Conservation (phyloP, 92 coral and sea anemone genomes). For the Zoanthus sansibaricus region DNA sequence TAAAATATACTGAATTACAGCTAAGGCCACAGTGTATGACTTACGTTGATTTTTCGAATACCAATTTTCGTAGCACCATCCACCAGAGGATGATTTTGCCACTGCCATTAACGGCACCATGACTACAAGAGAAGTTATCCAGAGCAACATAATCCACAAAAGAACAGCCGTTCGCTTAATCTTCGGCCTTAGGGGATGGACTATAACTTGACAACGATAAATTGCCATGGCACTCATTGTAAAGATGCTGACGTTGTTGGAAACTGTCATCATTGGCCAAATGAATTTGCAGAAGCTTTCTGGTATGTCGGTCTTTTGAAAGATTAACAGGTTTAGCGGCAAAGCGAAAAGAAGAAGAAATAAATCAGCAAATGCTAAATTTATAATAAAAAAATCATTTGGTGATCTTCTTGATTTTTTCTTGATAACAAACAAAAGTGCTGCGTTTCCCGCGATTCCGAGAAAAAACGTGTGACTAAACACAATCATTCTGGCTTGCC, state of each 20-base stretch:
- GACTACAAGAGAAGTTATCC: conserved; percentile 42
- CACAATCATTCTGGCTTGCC: conserved; percentile 52
- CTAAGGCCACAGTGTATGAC: conserved; percentile 64
- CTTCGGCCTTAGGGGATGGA: conserved; percentile 64
- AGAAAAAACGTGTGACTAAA: conserved; percentile 55
- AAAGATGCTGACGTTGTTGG: conserved; percentile 72
- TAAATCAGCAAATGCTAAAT: conserved; percentile 68
- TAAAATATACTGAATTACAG: conserved; percentile 70
- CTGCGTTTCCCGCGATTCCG: conserved; percentile 65
- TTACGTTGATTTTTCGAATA: conserved; percentile 40
- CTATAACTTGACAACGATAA: conserved; percentile 71
- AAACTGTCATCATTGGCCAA: conserved; percentile 77
- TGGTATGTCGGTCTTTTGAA: conserved; percentile 57
- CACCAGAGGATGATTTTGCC: conserved; percentile 56
- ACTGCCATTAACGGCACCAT: conserved; percentile 65
- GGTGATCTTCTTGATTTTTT: conserved; percentile 57
- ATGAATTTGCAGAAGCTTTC: conserved; percentile 59
- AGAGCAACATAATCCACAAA: conserved; percentile 50
- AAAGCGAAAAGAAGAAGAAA: conserved; percentile 58
- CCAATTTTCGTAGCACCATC: conserved; percentile 77
- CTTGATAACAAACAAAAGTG: conserved; percentile 59
- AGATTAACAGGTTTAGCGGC: conserved; percentile 61
- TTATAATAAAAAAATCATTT: conserved; percentile 69
- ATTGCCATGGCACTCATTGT: conserved; percentile 69
- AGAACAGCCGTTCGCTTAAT: conserved; percentile 49